phyloP scores from a whole-genome alignment of 2,888 invertebrate genomes.

The Lamellibrachia satsuma region DNA sequence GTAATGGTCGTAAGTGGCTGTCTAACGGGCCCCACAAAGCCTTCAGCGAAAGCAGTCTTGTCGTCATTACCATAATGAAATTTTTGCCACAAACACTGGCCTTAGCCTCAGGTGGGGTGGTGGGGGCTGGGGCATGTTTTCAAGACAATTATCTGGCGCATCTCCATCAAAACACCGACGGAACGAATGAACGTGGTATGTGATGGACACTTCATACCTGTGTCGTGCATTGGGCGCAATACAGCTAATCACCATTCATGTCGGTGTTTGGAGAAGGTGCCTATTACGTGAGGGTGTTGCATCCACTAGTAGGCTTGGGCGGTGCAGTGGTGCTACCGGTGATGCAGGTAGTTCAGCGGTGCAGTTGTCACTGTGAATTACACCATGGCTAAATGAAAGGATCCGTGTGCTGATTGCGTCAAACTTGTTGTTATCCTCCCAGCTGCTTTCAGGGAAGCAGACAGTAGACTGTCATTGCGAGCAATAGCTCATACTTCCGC shows the following conservation, averaged over 20 bases:
- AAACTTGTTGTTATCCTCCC: not conserved
- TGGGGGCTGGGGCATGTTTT: too few species aligned
- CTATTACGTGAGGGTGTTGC: not conserved
- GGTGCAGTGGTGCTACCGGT: not conserved
- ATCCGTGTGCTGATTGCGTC: not conserved
- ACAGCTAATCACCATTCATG: not conserved
- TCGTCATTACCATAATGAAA: not conserved
- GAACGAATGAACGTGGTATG: not conserved
- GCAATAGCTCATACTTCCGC: not conserved
- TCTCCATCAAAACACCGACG: too few species aligned
- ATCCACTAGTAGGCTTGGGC: not conserved
- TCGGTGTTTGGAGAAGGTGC: not conserved
- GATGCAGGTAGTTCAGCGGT: not conserved
- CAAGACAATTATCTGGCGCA: too few species aligned
- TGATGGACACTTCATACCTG: not conserved
- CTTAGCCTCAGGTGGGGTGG: not conserved
- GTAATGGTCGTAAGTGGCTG: not conserved
- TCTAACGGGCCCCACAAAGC: not conserved
- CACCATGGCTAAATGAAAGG: not conserved
- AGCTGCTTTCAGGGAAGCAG: not conserved
- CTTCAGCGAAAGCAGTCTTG: not conserved
- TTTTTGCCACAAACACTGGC: not conserved
- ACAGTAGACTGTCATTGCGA: not conserved
- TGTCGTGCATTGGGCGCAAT: not conserved
- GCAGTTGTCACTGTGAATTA: not conserved